Base-by-base conservation (phyloP, 1,140 invertebrate genomes). In the Proctacanthus coquilletti region DNA sequence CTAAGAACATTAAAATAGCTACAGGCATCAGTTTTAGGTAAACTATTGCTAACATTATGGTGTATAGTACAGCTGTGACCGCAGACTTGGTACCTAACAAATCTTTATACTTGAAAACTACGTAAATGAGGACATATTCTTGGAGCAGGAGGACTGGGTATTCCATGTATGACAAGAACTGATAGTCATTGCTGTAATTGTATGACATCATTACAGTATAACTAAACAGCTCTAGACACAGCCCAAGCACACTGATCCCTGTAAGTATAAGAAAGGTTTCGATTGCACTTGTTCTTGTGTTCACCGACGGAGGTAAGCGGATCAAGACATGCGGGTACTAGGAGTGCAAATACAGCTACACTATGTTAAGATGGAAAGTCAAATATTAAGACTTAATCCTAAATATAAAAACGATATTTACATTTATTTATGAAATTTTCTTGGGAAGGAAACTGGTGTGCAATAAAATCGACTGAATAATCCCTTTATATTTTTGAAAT, bases 171-270 rank as follows among this genome's bases (percentile, higher is more conserved):
- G 72, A 71, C 3, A 80, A 48, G 4, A 77, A 41, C 4, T 74
- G 63, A 55, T 80, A 78, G 18, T 63, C 63, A 55, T 72, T 76
- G 6, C 61, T 63, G 48, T 66, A 78, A 49, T 78, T 79, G 45
- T 80, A 80, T 42, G 69, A 70, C 34, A 73, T 66, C 64, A 71
- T 76, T 38, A 77, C 66, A 14, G 73, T 73, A 40, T 77, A 78
- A 50, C 75, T 78, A 69, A 72, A 48, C 43, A 60, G 41, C 47
- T 59, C 56, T 33, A 59, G 32, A 34, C 53, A 56, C 10, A 59
- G 34, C 17, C 53, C 53, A 18, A 55, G 18, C 0, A 55, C 47
- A 41, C 51, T 53, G 4, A 53, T 56, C 15, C 52, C 49, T 53
- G 23, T 34, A 38, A 19, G 5, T 30, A 34, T 18, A 32, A 18